Percentiles rank a stretch among this genome's conserved stretches.
phyloP scores from a whole-genome alignment of 2,888 invertebrate genomes.

The Tortrix viridana region DNA sequence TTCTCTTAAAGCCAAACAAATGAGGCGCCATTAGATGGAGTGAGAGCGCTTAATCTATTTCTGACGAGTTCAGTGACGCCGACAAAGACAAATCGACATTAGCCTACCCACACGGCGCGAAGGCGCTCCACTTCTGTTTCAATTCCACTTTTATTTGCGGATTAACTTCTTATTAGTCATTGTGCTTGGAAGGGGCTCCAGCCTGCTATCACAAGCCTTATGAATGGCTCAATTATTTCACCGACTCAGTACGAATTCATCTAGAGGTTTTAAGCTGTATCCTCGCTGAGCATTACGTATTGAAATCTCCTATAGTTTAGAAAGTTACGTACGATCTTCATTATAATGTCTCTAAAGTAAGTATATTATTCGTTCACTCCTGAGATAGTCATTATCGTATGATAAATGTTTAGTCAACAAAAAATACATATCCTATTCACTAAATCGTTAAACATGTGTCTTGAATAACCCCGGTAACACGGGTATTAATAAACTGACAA shows the following conservation, averaged over 20 bases:
- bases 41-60: constrained; percentile 85
- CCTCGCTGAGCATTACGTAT: constrained; percentile 54
- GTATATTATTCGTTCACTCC: not conserved
- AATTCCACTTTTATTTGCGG: constrained; percentile 84
- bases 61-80: constrained; percentile 85
- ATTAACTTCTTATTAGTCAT: constrained; percentile 85
- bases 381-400: constrained; percentile 15
- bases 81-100: constrained; percentile 84
- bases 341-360: not conserved
- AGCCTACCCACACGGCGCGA: constrained; percentile 83
- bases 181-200: constrained; percentile 68
- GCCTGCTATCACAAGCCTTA: constrained; percentile 79
- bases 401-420: constrained; percentile 22
- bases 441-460: constrained; percentile 64
- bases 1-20: constrained; percentile 84
- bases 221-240: constrained; percentile 82
- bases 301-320: constrained; percentile 45
- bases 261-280: constrained; percentile 51
- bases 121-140: constrained; percentile 83
- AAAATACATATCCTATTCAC: constrained; percentile 53
- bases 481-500: constrained; percentile 73
- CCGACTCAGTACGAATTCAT: constrained; percentile 66
- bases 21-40: constrained; percentile 84
- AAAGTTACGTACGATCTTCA: constrained; percentile 40
- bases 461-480: constrained; percentile 58